Conservation (phyloP, 1,140 invertebrate genomes). For the Ips typographus region DNA sequence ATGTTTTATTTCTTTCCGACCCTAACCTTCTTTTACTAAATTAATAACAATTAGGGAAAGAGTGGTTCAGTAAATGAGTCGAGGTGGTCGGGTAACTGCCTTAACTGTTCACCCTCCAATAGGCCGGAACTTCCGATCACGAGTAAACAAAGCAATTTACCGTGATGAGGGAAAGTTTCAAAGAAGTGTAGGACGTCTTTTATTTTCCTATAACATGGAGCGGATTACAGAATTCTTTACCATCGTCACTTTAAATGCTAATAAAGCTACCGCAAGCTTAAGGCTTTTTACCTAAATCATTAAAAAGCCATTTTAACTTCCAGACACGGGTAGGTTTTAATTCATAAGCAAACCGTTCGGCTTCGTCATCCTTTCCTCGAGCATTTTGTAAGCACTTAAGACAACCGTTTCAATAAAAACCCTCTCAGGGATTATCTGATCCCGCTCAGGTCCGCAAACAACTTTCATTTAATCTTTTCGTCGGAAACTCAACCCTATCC, state of each 20-base stretch:
- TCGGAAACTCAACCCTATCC: conserved; percentile 16
- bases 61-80: too few relatives aligned
- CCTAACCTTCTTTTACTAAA: background rate
- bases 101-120: conserved; percentile 2
- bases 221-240: too few relatives aligned
- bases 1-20: conserved; percentile 5
- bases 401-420: conserved; percentile 18
- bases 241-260: too few relatives aligned
- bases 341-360: background rate
- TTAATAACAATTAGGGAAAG: background rate
- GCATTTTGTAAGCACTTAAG: conserved; percentile 20
- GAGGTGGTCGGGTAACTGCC: too few relatives aligned
- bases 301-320: too few relatives aligned
- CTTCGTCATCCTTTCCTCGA: background rate
- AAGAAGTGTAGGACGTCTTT: background rate
- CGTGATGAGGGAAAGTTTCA: conserved; percentile 1
- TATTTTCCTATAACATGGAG: too few relatives aligned
- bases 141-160: conserved; percentile 2
- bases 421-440: conserved; percentile 18
- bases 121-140: background rate
- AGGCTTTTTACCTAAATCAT: too few relatives aligned
- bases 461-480: conserved; percentile 29
- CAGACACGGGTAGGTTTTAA: background rate
- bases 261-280: too few relatives aligned
- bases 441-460: conserved; percentile 10